Evolutionary conservation across 2,797 vertebrate species (phyloP), one percentile per base, ranked within the genome.

Genomic region (Rhinoraja longicauda): DNA sequence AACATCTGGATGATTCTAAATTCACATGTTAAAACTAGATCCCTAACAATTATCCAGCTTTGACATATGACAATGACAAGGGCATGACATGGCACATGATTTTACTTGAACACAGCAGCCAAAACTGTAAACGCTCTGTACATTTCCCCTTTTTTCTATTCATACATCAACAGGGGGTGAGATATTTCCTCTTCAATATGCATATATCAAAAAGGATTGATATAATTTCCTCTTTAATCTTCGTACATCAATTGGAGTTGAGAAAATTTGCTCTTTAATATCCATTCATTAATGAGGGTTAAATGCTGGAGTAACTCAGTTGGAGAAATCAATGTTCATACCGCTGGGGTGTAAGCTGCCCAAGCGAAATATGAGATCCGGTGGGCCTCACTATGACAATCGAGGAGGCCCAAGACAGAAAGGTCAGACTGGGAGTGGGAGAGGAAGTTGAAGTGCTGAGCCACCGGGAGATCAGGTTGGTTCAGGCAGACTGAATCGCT

Each of bases 101-200:
- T 36, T 24, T 73, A 39, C 9, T 17, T 24, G 53, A 24, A 19
- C 5, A 90, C 39, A 36, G 64, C 70, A 62, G 32, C n/a, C 17
- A 90, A 72, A 90, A 24, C 39, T 90, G 36, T 72, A 64, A 91
- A 70, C 73, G 13, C 72, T 90, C 64, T 70, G 17, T 90, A 67
- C 90, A 67, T 67, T 90, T 90, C 62, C 59, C 36, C 70, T 90
- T 90, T 90, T 90, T 90, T 67, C 36, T 67, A 90, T 90, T 67
- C 19, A 90, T 90, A 90, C 70, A 67, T 90, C 67, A 90, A 67
- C 57, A 53, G 29, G 86, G 86, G 59, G 67, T 62, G 64, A 90
- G 62, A 67, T 24, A 12, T 57, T 59, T 64, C 21, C 76, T 78
- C 45, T 53, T 5, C 53, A 53, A 53, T 53, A 53, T 53, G 45